These are phyloP conservation scores for Poecile montanus DNA, from an alignment of 2,797 vertebrate species.

Conservation along the genomic window DNA sequence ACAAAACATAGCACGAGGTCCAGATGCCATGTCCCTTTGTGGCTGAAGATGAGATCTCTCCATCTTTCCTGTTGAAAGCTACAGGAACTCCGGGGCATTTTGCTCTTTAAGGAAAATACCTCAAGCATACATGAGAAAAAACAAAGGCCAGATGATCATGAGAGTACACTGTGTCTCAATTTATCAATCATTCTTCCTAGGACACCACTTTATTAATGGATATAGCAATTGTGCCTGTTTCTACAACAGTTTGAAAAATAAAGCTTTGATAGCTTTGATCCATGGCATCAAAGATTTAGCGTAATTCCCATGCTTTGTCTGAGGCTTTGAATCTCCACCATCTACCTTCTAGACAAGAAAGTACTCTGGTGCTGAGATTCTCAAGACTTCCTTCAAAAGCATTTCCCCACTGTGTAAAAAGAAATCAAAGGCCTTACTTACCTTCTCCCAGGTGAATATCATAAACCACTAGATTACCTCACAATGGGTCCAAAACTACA, in stretches of 20 bases:
- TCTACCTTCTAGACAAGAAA: not conserved
- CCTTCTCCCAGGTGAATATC: not conserved
- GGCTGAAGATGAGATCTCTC: not conserved
- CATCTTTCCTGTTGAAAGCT: not conserved
- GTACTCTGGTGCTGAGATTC: not conserved
- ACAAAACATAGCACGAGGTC: not conserved
- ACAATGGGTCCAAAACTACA: not conserved
- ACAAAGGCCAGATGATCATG: not conserved
- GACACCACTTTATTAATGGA: not conserved
- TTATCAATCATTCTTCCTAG: not conserved
- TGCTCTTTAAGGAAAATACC: not conserved
- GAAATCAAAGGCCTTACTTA: not conserved
- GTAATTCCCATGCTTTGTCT: not conserved
- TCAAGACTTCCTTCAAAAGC: not conserved
- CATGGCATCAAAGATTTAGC: not conserved
- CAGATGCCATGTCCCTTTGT: not conserved
- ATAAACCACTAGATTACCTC: not conserved
- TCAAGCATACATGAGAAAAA: not conserved
- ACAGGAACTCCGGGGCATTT: not conserved
- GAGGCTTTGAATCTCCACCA: not conserved
- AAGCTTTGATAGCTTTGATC: slow-evolving; percentile 24
- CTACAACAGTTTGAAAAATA: not conserved
- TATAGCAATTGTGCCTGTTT: not conserved
- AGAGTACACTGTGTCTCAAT: not conserved
- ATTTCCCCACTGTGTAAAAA: not conserved